Evolutionary conservation across 2,113 vertebrate genomes (phyloP), one percentile per base, ranked within the genome.

Genomic region (Toxotes chatareus): DNA sequence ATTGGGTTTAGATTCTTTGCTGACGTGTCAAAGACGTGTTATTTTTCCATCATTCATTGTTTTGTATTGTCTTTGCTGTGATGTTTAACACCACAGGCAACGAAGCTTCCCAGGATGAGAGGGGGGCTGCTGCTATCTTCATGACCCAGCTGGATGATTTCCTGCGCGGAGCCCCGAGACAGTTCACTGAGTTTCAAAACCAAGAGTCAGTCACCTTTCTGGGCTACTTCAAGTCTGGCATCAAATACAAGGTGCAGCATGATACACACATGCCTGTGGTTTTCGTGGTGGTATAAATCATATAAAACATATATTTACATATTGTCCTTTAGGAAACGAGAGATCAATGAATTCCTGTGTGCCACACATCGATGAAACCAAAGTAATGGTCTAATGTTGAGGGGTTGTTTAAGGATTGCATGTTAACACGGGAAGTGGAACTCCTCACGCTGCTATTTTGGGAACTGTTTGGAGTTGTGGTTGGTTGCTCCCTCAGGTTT

Each of bases 201-300:
- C 32, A 89, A 0, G 95, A 96, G 78, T 95, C 95, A 0, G 0
- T 32, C n/a, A 60, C n/a, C 34, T 96, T 96, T 70, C 36, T 80
- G 12, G 34, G 88, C 19, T 94, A 95, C 83, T 96, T 96, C 87
- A 93, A 86, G 70, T 64, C 76, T n/a, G 95, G 94, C 23, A 51
- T 96, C 21, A 91, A 80, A 59, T 95, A 95, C 86, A 86, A 88
- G 94, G 95, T 95, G 44, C 85, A 44, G 34, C 13, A 76, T 19
- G 40, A 49, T 42, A 7, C 19, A 40, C 32, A 6, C 38, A 34
- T 9, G 8, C 32, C 12, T 23, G n/a, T 38, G 36, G 14, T 19
- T 0, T 42, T 70, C 5, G 60, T 49, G 9, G 16, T 49, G 40
- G 10, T 64, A 6, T 59, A n/a, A 62, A 75, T 55, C 3, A 8